phyloP scores from a whole-genome alignment of 2,888 invertebrate genomes.

The Ochropleura plecta region DNA sequence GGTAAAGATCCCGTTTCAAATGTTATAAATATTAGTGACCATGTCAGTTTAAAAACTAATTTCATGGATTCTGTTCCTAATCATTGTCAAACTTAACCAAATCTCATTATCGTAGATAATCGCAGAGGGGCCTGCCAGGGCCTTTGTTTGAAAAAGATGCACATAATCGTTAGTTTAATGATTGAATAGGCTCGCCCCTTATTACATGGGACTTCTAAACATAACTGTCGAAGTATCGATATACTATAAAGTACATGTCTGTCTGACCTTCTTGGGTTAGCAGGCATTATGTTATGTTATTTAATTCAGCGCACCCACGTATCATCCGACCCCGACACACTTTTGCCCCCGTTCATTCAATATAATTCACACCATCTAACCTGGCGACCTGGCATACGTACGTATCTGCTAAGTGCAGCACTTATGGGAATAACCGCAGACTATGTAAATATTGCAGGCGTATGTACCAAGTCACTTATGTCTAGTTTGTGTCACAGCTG shows the following conservation, averaged over 20 bases:
- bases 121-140: too few species aligned
- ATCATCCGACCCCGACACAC: background rate
- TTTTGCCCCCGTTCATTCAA: background rate
- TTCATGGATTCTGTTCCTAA: too few species aligned
- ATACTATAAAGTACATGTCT: background rate
- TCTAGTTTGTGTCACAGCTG: background rate
- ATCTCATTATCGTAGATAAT: too few species aligned
- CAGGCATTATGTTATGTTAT: background rate
- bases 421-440: conserved; percentile 41
- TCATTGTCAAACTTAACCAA: background rate
- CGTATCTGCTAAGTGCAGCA: conserved; percentile 46
- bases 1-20: too few species aligned
- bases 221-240: background rate
- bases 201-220: too few species aligned
- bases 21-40: too few species aligned
- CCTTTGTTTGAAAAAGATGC: too few species aligned
- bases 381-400: conserved; percentile 13
- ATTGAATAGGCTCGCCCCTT: too few species aligned
- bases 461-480: background rate
- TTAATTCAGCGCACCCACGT: background rate
- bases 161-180: too few species aligned
- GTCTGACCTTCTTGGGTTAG: too few species aligned
- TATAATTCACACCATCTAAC: background rate
- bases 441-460: conserved; percentile 36
- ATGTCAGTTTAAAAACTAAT: too few species aligned